Evolutionary conservation across 2,113 vertebrate species (phyloP), one percentile per base, ranked within the genome.

Genomic region (Myiagra hebetior): DNA sequence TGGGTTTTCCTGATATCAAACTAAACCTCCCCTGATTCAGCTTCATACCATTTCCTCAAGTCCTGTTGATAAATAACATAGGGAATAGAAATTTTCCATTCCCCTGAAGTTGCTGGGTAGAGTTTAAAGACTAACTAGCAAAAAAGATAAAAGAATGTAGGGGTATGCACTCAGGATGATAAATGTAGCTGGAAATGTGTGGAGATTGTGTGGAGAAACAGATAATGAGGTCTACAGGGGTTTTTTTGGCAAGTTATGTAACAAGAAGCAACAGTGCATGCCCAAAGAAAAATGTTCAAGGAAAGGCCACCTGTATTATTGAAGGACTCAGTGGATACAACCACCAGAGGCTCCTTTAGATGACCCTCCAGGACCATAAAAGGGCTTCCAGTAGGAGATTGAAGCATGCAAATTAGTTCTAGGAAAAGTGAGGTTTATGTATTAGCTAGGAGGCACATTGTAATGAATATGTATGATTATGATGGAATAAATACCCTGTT

Each of bases 41-140:
- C 37, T 65, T 65, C 23, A 6, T 4, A 11, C 37, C 8, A 8
- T 44, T 74, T 28, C 52, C 52, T 52, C 0, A 0, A 50, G 18
- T 44, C 37, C 68, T 65, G 22, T 13, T 50, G 53, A 44, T 50
- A 76, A 67, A 50, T 42, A 35, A 44, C 37, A 30, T 6, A 11
- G 11, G 30, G 26, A 59, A 59, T 4, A 50, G 8, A 50, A 42
- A 59, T 31, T 42, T 76, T 50, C 31, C 3, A 11, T 26, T 44
- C 31, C 14, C 26, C 26, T 35, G 52, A 42, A 15, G 52, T 3
- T 67, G 13, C 37, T 59, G 53, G 53, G 21, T 22, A 30, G 62
- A 76, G 17, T 31, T 46, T 44, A 15, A 35, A 68, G 30, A 21
- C 16, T 30, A 57, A 26, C 26, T 14, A 35, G 26, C 16, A 31